Evolutionary conservation across 2,888 invertebrate genomes (phyloP), one percentile per base, ranked within the genome.

Genomic region (Ichneumoninae sp.): DNA sequence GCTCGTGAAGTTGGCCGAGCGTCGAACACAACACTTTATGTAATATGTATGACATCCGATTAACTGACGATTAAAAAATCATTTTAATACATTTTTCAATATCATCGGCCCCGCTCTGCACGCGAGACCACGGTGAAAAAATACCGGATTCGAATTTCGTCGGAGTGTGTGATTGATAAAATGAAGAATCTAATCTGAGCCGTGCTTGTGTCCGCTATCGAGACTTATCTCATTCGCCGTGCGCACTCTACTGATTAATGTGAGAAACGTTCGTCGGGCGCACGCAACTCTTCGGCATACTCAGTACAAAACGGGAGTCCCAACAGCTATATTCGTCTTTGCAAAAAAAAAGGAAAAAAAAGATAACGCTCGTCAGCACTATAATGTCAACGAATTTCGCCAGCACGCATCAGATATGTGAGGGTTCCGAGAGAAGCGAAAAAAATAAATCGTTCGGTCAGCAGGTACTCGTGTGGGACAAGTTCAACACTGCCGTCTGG

Each of bases 391-490:
- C 22, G 30, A 80, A 83, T 75, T 78, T 81, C 54, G 60, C 57
- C 1, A 88, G 85, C 50, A 85, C 81, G 6, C 40, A 79, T 44
- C 54, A 22, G 36, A 85, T 83, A 13, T 79, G 66, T 66, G 52
- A 50, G 6, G 50, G 65, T 40, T 76, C 81, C 40, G 78, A 57
- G 8, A 68, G 19, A 68, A 60, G 70, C 2, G 70, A 60, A 30
- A 26, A 47, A 10, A 52, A 5, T 4, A 81, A 71, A 54, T 78
- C 84, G 13, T 84, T 84, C 33, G 30, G 65, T 40, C 65, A 70
- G 74, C 76, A 82, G 16, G 88, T 92, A 69, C 82, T 92, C 1
- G 90, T 92, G 4, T 92, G 93, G 93, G 88, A 92, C 52, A 89
- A 73, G 86, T 92, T 92, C 33, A 92, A 91, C 71, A 57, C 85